A percentile compares a stretch with the other conserved stretches of the same genome.
Evolutionary conservation across 2,797 vertebrate species (phyloP).

Genomic region (Peromyscus melanophrys): DNA sequence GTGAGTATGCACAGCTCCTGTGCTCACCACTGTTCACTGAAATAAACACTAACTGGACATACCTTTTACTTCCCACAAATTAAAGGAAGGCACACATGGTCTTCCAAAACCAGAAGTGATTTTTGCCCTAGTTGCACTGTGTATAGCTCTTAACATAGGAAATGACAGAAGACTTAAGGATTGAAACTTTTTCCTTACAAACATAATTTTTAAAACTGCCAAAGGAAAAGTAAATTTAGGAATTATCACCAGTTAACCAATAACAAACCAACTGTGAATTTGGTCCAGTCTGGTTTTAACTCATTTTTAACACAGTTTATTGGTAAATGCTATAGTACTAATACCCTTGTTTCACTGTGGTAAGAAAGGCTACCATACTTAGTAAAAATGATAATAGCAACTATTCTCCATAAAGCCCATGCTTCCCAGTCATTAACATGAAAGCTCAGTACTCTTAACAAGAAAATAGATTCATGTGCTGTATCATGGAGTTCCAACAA

Average conservation of each 20-base stretch:
- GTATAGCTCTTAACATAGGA: slow-evolving; percentile 1
- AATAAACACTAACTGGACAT: neutral
- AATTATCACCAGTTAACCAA: neutral
- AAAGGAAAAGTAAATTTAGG: neutral
- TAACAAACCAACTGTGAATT: slow-evolving; percentile 33
- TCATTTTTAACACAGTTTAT: neutral
- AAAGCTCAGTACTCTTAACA: slow-evolving; percentile 32
- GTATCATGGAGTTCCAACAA: slow-evolving; percentile 1
- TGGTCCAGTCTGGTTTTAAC: slow-evolving; percentile 29
- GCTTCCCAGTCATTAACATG: neutral
- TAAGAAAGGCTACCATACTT: neutral
- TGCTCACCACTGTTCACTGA: neutral
- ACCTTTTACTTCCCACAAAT: neutral
- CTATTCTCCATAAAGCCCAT: neutral
- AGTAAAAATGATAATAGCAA: neutral
- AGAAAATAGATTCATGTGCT: neutral
- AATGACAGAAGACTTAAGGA: neutral
- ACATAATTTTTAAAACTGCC: neutral
- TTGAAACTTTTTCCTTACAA: slow-evolving; percentile 32
- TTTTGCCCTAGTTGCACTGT: neutral
- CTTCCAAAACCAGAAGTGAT: neutral
- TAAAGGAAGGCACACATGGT: neutral
- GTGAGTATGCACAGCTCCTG: neutral
- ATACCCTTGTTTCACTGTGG: neutral
- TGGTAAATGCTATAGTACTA: neutral